Conservation (phyloP, 2,888 invertebrate genomes). For the Plagiodera versicolora region DNA sequence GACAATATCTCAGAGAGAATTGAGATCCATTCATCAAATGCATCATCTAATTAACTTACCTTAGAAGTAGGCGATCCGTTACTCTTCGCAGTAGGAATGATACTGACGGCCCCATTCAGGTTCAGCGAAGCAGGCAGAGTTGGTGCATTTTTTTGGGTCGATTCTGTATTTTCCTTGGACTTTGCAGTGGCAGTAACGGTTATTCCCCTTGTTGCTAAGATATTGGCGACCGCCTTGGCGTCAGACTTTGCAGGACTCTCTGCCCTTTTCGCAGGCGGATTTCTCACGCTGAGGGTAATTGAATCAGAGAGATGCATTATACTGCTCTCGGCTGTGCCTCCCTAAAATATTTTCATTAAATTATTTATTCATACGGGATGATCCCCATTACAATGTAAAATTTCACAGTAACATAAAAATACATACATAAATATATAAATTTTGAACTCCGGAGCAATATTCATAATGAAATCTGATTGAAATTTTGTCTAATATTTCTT, state of each 20-base stretch:
- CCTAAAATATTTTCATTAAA: constrained; percentile 42
- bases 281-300: constrained; percentile 67
- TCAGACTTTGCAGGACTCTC: constrained; percentile 63
- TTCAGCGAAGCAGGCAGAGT: constrained; percentile 59
- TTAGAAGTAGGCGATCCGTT: constrained; percentile 29
- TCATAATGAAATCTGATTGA: no score
- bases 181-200: constrained; percentile 71
- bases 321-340: constrained; percentile 55
- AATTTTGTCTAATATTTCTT: no score
- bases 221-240: constrained; percentile 75
- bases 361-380: no score
- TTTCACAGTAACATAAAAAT: no score
- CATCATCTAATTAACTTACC: constrained; percentile 34
- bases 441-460: no score
- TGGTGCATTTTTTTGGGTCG: constrained; percentile 52
- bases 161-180: constrained; percentile 44
- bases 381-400: no score
- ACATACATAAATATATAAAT: no score
- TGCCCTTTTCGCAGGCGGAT: constrained; percentile 51
- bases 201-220: constrained; percentile 75
- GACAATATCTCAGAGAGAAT: not conserved
- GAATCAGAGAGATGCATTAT: constrained; percentile 72
- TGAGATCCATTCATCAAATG: not conserved
- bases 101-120: constrained; percentile 64
- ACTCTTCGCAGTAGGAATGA: constrained; percentile 57